A percentile compares a stretch with the other conserved stretches of the same genome.
Conservation (phyloP, 1,140 invertebrate species). For the Homarus americanus region DNA sequence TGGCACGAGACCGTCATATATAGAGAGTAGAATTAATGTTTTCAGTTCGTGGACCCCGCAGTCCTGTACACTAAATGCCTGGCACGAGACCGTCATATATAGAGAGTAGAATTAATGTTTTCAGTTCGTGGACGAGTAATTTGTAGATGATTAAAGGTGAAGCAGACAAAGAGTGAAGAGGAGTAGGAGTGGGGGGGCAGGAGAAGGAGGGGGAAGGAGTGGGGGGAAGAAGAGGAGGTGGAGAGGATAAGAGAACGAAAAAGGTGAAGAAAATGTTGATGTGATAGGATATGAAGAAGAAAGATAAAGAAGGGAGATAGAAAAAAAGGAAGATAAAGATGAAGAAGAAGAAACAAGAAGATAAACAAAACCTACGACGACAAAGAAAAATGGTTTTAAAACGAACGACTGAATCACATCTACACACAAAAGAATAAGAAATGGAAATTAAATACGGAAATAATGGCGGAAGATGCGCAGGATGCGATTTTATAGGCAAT, state of each 20-base stretch:
- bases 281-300: background rate
- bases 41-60: background rate
- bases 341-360: slow-evolving; percentile 19
- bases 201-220: background rate
- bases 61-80: slow-evolving; percentile 17
- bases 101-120: slow-evolving; percentile 8
- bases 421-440: no score
- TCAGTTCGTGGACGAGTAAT: slow-evolving; percentile 11
- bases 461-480: no score
- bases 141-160: slow-evolving; percentile 3
- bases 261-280: no score
- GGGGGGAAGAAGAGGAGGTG: slow-evolving; percentile 10
- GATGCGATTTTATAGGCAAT: slow-evolving; percentile 6
- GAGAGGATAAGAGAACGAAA: background rate
- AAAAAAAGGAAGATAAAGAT: no score
- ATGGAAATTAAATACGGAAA: no score
- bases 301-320: slow-evolving; percentile 1
- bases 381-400: no score
- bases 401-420: background rate
- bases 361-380: background rate
- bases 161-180: no score
- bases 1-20: background rate
- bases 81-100: background rate
- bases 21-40: slow-evolving; percentile 11
- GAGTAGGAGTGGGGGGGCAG: no score